phyloP scores from a whole-genome alignment of 2,888 invertebrate species.

The Drosophila mimetica region DNA sequence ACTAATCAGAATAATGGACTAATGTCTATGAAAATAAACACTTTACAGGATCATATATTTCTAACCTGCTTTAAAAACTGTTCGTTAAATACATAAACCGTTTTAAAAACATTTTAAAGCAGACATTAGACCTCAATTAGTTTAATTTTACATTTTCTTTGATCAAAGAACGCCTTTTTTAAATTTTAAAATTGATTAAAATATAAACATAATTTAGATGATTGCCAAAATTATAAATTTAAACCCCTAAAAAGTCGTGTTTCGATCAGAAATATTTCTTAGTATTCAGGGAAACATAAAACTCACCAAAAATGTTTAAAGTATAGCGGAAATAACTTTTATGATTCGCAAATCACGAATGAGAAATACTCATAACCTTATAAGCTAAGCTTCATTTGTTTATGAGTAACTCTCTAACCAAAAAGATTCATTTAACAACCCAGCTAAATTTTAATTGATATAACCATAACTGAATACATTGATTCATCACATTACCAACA shows the following conservation, averaged over 20 bases:
- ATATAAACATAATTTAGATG: neutral
- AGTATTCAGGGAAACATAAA: neutral
- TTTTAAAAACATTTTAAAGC: too few species aligned
- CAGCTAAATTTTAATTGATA: too few species aligned
- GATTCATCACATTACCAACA: constrained; percentile 5
- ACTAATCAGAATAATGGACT: neutral
- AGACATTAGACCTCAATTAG: too few species aligned
- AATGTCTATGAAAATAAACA: neutral
- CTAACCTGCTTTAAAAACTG: too few species aligned
- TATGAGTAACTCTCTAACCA: too few species aligned
- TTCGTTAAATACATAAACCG: too few species aligned
- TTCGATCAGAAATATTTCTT: neutral
- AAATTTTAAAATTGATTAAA: neutral
- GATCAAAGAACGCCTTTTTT: neutral
- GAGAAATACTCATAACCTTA: neutral
- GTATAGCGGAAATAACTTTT: neutral
- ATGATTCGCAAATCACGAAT: neutral
- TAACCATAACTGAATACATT: neutral
- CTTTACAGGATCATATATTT: too few species aligned
- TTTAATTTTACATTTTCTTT: too few species aligned
- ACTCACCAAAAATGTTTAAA: neutral
- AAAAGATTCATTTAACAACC: too few species aligned
- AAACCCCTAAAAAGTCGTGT: neutral
- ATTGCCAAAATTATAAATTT: neutral
- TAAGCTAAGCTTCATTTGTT: too few species aligned